Evolutionary conservation across 2,797 vertebrate species (phyloP), one percentile per base, ranked within the genome.

Genomic region (Arctocebus calabarensis): DNA sequence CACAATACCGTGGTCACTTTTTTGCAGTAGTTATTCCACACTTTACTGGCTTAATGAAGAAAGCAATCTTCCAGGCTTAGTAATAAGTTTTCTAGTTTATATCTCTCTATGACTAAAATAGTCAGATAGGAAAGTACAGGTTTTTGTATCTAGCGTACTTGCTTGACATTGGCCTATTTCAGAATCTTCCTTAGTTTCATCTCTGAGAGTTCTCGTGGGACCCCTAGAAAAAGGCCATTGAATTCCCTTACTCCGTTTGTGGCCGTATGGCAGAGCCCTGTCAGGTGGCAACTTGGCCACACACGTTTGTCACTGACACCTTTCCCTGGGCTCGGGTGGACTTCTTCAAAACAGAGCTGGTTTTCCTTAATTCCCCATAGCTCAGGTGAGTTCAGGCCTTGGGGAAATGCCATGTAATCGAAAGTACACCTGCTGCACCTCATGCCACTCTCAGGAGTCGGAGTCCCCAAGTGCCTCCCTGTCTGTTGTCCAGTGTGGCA

Each of bases 251-350:
- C 13, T 37, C 22, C 29, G 0, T 55, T 5, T 8, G 27, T 84
- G 64, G 25, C n/a, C 19, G 20, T n/a, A 10, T 27, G 23, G 27
- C 52, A 57, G 43, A 75, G 11, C 8, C 52, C 45, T 3, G 1
- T 4, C 45, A 45, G 29, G 32, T 77, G 43, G 32, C 17, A 8
- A 12, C 22, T 29, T 7, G 9, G 12, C 66, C 48, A 1, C 22
- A 11, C 0, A 0, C 1, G 6, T 37, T 40, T 55, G 20, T 52
- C 74, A 13, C 9, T 16, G 8, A 29, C 16, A 23, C 66, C 68
- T 55, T 82, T 12, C 11, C 32, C 23, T 77, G 68, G 25, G 37
- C 12, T 16, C 34, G 6, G 5, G 29, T 32, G 19, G 37, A 23
- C 48, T 66, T 23, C 78, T 74, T 45, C 25, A 34, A 59, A 78